Evolutionary conservation across 37 sponge, comb jelly and placozoan species (phyloP).

Genomic region (Hormiphora californensis): DNA sequence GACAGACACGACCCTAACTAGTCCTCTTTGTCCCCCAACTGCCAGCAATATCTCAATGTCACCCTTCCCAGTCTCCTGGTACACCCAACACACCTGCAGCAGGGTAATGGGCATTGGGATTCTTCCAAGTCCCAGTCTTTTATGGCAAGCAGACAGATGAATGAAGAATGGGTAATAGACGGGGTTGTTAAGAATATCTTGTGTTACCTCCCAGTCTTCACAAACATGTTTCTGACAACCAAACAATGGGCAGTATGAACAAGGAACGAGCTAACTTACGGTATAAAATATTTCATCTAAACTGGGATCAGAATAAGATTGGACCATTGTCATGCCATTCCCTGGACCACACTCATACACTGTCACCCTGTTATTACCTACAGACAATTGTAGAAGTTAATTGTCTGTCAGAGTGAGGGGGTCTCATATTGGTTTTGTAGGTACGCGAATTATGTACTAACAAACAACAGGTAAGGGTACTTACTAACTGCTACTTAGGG

Average conservation of each 20-base stretch:
- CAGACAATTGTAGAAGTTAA: no score
- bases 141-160: no score
- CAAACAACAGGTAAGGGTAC: no score
- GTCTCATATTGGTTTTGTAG: no score
- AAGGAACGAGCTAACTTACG: background rate
- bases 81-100: conserved; percentile 34
- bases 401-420: no score
- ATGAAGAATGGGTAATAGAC: no score
- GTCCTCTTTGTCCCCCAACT: conserved; percentile 75
- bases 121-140: no score
- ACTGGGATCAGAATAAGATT: conserved; percentile 45
- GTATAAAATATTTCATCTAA: conserved; percentile 37
- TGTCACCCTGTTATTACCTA: conserved; percentile 52
- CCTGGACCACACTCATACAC: conserved; percentile 26
- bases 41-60: conserved; percentile 30
- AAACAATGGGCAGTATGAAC: background rate
- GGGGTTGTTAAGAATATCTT: no score
- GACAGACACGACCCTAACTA: conserved; percentile 62
- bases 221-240: no score
- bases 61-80: background rate
- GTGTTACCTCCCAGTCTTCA: no score
- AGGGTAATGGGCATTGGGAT: background rate
- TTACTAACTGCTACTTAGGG: no score
- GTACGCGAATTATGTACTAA: no score
- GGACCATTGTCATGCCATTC: background rate